phyloP scores from a whole-genome alignment of 2,797 vertebrate genomes.

The Helarctos malayanus region DNA sequence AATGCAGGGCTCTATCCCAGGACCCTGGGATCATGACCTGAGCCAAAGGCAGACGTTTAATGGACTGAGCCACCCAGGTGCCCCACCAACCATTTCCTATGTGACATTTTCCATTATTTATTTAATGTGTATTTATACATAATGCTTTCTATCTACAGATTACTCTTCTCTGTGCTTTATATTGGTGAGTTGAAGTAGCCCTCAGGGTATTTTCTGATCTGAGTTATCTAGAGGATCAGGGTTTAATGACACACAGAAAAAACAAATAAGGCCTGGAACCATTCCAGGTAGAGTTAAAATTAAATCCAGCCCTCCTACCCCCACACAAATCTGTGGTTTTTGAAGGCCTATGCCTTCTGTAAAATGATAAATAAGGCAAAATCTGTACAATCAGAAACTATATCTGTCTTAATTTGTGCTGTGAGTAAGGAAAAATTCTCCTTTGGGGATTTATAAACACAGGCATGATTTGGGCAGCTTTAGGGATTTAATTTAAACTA shows the following conservation, averaged over 20 bases:
- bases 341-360: neutral
- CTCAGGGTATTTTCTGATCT: neutral
- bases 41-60: too few relatives aligned
- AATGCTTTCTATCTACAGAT: neutral
- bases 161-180: neutral
- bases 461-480: neutral
- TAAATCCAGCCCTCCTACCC: neutral
- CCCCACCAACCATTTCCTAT: neutral
- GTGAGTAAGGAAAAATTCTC: neutral
- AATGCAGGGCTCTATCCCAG: too few relatives aligned
- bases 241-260: neutral
- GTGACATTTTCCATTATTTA: neutral
- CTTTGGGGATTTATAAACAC: neutral
- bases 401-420: neutral
- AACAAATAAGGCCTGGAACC: neutral
- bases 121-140: neutral
- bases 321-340: neutral
- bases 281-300: neutral
- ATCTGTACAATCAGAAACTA: neutral
- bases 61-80: too few relatives aligned
- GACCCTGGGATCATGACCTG: too few relatives aligned
- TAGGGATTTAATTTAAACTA: neutral
- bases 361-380: constrained; percentile 7
- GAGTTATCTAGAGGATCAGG: neutral
- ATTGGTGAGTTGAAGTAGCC: neutral